Base-by-base conservation (phyloP, 2,797 vertebrate species). In the Paedocypris micromegethes region DNA sequence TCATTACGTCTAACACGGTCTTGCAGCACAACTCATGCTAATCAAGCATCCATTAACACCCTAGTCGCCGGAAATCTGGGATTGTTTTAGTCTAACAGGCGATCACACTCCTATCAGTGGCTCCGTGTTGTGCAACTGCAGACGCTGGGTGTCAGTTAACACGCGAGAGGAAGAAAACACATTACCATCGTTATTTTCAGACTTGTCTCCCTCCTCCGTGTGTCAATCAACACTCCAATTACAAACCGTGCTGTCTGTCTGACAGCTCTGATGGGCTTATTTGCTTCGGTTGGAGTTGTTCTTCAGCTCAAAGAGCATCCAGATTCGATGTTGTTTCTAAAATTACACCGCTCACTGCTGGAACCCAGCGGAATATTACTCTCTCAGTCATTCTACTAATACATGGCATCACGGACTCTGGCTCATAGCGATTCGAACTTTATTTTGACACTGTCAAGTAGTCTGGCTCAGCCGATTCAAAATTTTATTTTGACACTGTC, bases 151-250 rank as follows among this genome's bases (percentile, higher is more conserved):
- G 55, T 58, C 65, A 67, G 51, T 48, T 52, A 51, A 58, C 56
- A 58, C 41, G 2, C 47, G 5, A 52, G 6, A 55, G 50, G 7
- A 61, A 55, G 5, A 1, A 5, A 43, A 53, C 44, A 49, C 39
- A 47, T 61, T 43, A 48, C 4, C 52, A 9, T 62, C 8, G 38
- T 70, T 62, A 70, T 63, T 68, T 68, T 53, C 8, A 60, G 43
- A 60, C n/a, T 42, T 8, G 56, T 70, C 49, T 45, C 48, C 40
- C 60, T 51, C 51, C 51, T 47, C 9, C 43, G 53, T 0, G 2
- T 46, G 66, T 60, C 66, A 68, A 53, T 60, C 66, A 68, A 68
- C 43, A 9, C 9, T 53, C 57, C 66, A 68, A 68, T 68, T 68
- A 68, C 56, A 68, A 53, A 60, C 65, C 45, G 56, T 9, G 44